Conservation (phyloP, 2,888 invertebrate species). For the Lycocerus yunnanus region DNA sequence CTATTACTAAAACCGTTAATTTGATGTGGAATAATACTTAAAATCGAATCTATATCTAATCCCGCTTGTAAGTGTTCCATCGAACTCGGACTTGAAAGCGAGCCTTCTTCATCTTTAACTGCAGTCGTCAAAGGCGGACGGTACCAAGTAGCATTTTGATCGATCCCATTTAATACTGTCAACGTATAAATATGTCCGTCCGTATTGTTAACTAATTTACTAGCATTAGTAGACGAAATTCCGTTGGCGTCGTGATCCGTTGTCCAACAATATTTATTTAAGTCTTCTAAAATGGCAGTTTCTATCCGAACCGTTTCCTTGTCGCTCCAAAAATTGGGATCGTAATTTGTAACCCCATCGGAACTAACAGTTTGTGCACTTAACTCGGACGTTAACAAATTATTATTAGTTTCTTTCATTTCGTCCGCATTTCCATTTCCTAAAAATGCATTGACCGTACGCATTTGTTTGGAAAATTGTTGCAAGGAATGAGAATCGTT, state of each 20-base stretch:
- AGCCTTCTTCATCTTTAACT: constrained; percentile 68
- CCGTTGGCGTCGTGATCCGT: constrained; percentile 63
- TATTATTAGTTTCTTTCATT: constrained; percentile 63
- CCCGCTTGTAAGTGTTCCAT: constrained; percentile 63
- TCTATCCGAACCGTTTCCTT: constrained; percentile 75
- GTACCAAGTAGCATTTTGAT: constrained; percentile 57
- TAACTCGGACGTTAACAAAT: constrained; percentile 47
- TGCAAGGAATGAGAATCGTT: constrained; percentile 65
- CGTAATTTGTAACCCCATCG: constrained; percentile 54
- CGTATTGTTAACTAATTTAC: constrained; percentile 64
- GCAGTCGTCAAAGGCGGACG: constrained; percentile 66
- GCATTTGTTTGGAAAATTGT: constrained; percentile 71
- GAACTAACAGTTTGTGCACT: constrained; percentile 56
- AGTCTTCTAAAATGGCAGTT: constrained; percentile 78
- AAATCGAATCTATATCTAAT: constrained; percentile 79
- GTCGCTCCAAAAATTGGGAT: constrained; percentile 68
- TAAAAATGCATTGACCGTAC: constrained; percentile 69
- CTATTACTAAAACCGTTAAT: constrained; percentile 65
- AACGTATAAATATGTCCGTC: constrained; percentile 84
- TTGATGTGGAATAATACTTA: constrained; percentile 71
- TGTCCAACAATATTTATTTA: constrained; percentile 84
- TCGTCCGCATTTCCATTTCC: constrained; percentile 59
- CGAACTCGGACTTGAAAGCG: constrained; percentile 63
- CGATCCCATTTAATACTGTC: constrained; percentile 81
- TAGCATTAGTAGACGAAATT: constrained; percentile 57